phyloP scores from a whole-genome alignment of 2,888 invertebrate species.

The Melieria crassipennis region DNA sequence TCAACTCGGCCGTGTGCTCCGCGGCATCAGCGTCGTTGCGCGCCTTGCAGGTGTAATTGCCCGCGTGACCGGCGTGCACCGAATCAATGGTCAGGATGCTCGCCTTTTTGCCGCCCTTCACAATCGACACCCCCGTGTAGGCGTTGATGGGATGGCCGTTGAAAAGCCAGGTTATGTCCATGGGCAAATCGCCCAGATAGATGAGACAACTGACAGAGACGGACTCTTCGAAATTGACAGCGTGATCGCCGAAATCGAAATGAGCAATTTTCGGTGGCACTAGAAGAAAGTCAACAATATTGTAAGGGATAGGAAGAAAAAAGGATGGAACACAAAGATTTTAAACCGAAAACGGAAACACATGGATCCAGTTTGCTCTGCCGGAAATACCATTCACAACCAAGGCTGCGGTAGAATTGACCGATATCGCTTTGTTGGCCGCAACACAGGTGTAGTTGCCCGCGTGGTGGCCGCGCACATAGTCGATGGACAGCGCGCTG shows the following conservation, averaged over 20 bases:
- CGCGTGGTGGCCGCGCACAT: constrained; percentile 74
- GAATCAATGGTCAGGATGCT: constrained; percentile 73
- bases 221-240: constrained; percentile 74
- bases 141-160: constrained; percentile 66
- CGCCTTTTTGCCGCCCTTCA: constrained; percentile 70
- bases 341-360: constrained; percentile 11
- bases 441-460: constrained; percentile 79
- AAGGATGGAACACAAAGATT: no score
- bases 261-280: constrained; percentile 81
- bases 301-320: no score
- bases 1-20: constrained; percentile 74
- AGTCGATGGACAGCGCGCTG: constrained; percentile 75
- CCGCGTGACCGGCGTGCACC: constrained; percentile 74
- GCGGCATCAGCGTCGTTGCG: constrained; percentile 76
- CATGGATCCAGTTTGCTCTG: not conserved
- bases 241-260: constrained; percentile 77
- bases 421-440: constrained; percentile 72
- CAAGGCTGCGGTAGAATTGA: constrained; percentile 71
- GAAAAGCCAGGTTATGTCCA: constrained; percentile 70
- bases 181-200: constrained; percentile 73
- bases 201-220: constrained; percentile 71
- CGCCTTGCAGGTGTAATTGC: constrained; percentile 80
- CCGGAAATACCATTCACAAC: constrained; percentile 69
- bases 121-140: constrained; percentile 65
- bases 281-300: constrained; percentile 51